Base-by-base conservation (phyloP, 2,113 vertebrate genomes). In the Coreoperca whiteheadi region DNA sequence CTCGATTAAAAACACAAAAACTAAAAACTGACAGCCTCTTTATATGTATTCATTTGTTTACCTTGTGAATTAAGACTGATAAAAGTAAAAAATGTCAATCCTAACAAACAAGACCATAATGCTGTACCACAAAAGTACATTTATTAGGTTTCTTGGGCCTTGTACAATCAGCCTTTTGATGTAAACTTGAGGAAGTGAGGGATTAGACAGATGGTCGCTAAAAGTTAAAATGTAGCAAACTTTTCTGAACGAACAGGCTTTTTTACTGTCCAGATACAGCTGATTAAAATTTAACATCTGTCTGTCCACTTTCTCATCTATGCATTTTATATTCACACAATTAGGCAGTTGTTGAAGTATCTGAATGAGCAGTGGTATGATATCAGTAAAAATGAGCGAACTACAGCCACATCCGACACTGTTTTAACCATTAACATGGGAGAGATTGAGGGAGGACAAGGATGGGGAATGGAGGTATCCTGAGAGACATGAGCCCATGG, bases 401-500 rank as follows among this genome's bases (percentile, higher is more conserved):
- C 46, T 51, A 0, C 25, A 74, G 25, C 70, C 34, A 46, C 50
- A 50, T 71, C 53, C 53, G 46, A 41, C 30, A 43, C 60, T 25
- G 18, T 30, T 73, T 48, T 6, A 43, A 81, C 43, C 41, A 32
- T 8, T n/a, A n/a, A n/a, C n/a, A 74, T 8, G 11, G 30, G 57
- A 74, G 71, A 60, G 72, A 68, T 48, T 32, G 69, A 41, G 10
- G 60, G 68, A 86, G 76, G 59, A 80, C 56, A 6, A 28, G 51
- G n/a, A 74, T 61, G 60, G 51, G 66, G 50, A 43, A 34, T 23
- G 65, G 68, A 69, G 11, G 70, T 21, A 69, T 81, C 43, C 67
- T 76, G 69, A 81, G 86, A 88, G 82, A 86, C 80, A 57, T 28
- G 50, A 50, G 71, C 48, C 65, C 50, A 51, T 67, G 61, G 59